Conservation (phyloP, 2,888 invertebrate genomes). For the Campoletis raptor region DNA sequence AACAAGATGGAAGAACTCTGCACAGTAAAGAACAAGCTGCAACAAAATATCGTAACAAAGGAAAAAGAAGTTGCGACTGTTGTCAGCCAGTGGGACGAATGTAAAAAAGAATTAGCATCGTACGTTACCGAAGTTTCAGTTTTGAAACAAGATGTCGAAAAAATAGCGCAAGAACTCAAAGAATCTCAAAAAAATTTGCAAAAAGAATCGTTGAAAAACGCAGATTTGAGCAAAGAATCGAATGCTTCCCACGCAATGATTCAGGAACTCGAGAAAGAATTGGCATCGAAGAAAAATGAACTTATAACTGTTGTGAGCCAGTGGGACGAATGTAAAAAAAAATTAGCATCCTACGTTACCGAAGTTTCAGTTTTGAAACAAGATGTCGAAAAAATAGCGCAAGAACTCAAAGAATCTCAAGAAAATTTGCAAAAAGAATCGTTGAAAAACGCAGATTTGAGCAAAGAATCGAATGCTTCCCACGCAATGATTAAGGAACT, state of each 20-base stretch:
- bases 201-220: not conserved
- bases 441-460: not conserved
- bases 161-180: conserved; percentile 26
- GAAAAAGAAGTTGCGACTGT: not conserved
- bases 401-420: conserved; percentile 12
- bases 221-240: conserved; percentile 9
- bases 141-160: conserved; percentile 26
- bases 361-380: conserved; percentile 36
- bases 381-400: conserved; percentile 19
- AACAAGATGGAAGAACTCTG: not conserved
- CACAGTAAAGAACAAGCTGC: not conserved
- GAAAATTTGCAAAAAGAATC: conserved; percentile 4
- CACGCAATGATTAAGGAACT: not conserved
- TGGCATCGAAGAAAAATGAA: conserved; percentile 1
- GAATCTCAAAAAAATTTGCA: conserved; percentile 2
- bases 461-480: conserved; percentile 4
- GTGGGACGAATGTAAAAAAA: conserved; percentile 7
- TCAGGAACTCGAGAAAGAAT: conserved; percentile 31
- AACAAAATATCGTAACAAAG: conserved; percentile 1
- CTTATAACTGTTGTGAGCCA: not conserved
- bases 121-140: conserved; percentile 14
- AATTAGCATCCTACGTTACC: conserved; percentile 13
- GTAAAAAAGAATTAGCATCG: conserved; percentile 40
- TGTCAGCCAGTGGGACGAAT: conserved; percentile 22
- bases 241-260: not conserved